Base-by-base conservation (phyloP, 2,888 invertebrate genomes). In the Cheilosia variabilis region DNA sequence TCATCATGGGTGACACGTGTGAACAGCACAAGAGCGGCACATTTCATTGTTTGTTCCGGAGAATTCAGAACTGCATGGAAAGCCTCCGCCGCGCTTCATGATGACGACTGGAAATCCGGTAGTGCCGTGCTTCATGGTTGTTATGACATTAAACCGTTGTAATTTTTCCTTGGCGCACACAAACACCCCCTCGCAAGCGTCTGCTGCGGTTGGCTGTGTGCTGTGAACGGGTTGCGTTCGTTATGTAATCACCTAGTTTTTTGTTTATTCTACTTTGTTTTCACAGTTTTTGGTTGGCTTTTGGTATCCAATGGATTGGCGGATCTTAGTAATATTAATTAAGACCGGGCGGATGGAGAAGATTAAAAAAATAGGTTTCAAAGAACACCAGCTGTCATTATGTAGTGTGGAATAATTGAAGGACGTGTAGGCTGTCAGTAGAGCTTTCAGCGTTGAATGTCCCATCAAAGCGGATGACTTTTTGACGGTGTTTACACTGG, bases 61-160 rank as follows among this genome's bases (percentile, higher is more conserved):
- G 45, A 37, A 37, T 37, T 37, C 9, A n/a, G n/a, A n/a, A n/a
- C n/a, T n/a, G n/a, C n/a, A n/a, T n/a, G 22, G 45, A 45, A 41
- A 43, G 60, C 47, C 50, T 75, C 31, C 41, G 45, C 24, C 27
- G 47, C 3, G 15, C 27, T 24, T 17, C 19, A 22, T 52, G 57
- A 62, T 60, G 68, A 34, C 50, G 68, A 34, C 63, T 31, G 17
- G 60, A 60, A 68, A 60, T 58, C 34, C 58, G 52, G 58, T 52
- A 27, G 27, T n/a, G 22, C 63, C 22, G 45, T 22, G 43, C 15
- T 66, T 15, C 24, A 60, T 50, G 69, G 24, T 27, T 69, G 84
- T 84, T 84, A 84, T 80, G 84, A 69, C 84, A 76, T 57, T 75
- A 76, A 66, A 63, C 68, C 66, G 60, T 79, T 69, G 83, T 84